phyloP scores from a whole-genome alignment of 2,888 invertebrate genomes.

The Eueremaeus valkanovi region DNA sequence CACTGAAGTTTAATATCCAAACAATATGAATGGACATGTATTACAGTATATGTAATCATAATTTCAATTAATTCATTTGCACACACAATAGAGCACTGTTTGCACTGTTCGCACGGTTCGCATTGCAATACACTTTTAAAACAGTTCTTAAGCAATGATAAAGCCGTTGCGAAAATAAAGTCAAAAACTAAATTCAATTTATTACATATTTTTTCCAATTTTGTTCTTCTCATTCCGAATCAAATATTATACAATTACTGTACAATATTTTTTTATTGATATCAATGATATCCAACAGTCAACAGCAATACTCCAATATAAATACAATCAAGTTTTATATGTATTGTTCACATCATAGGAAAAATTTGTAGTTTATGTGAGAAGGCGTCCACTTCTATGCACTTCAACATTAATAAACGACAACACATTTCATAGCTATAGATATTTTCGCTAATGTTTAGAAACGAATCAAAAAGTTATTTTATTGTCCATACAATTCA shows the following conservation, averaged over 20 bases:
- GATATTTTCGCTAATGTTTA: constrained; percentile 24
- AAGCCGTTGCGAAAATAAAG: background rate
- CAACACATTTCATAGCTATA: constrained; percentile 14
- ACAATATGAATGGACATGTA: constrained; percentile 17
- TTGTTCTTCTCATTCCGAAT: background rate
- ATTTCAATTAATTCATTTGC: constrained; percentile 35
- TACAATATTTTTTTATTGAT: constrained; percentile 30
- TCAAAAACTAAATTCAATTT: constrained; percentile 14
- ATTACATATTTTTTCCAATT: background rate
- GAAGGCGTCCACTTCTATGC: constrained; percentile 3
- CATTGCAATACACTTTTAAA: background rate
- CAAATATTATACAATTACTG: constrained; percentile 25
- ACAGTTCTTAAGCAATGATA: background rate
- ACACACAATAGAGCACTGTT: constrained; percentile 4
- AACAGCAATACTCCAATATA: constrained; percentile 23
- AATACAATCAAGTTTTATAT: constrained; percentile 26
- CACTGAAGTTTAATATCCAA: too few species aligned
- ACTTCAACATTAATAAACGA: constrained; percentile 30
- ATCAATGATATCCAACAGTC: background rate
- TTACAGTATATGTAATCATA: constrained; percentile 13
- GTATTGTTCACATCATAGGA: background rate
- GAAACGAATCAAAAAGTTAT: constrained; percentile 19
- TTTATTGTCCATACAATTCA: background rate
- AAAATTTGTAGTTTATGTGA: constrained; percentile 14
- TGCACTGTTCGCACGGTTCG: background rate